These are phyloP conservation scores for Megalurothrips usitatus DNA, from an alignment of 2,888 invertebrate genomes.

Conservation along the genomic window DNA sequence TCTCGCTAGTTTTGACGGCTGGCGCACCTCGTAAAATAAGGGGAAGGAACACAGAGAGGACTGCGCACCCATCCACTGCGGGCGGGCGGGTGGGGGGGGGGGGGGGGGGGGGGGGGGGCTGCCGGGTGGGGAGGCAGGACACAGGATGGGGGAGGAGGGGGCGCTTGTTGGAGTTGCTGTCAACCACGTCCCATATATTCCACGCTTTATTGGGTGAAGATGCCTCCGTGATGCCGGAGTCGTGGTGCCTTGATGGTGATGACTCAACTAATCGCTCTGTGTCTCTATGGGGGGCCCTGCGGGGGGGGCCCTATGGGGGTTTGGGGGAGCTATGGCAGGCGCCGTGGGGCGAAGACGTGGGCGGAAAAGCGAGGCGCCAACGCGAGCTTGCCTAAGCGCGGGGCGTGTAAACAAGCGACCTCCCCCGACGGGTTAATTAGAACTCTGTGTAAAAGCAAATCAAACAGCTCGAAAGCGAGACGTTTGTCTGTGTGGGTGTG, in stretches of 20 bases:
- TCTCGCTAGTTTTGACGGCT: background rate
- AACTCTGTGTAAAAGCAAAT: too few species aligned
- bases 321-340: background rate
- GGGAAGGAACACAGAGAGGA: conserved; percentile 5
- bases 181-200: conserved; percentile 7
- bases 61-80: background rate
- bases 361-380: too few species aligned
- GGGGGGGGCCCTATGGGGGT: too few species aligned
- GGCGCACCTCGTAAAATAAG: background rate
- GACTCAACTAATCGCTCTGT: background rate
- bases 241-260: background rate
- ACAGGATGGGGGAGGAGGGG: background rate
- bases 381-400: too few species aligned
- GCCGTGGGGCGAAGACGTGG: too few species aligned
- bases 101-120: background rate
- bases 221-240: background rate
- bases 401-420: too few species aligned
- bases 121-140: background rate
- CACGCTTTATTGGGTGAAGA: conserved; percentile 20
- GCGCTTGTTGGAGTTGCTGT: conserved; percentile 1
- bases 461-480: too few species aligned
- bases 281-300: background rate
- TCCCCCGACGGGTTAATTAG: too few species aligned
- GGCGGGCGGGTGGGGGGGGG: background rate
- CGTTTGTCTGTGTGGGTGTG: background rate